Conservation (phyloP, 2,113 vertebrate species). For the Nicator chloris region DNA sequence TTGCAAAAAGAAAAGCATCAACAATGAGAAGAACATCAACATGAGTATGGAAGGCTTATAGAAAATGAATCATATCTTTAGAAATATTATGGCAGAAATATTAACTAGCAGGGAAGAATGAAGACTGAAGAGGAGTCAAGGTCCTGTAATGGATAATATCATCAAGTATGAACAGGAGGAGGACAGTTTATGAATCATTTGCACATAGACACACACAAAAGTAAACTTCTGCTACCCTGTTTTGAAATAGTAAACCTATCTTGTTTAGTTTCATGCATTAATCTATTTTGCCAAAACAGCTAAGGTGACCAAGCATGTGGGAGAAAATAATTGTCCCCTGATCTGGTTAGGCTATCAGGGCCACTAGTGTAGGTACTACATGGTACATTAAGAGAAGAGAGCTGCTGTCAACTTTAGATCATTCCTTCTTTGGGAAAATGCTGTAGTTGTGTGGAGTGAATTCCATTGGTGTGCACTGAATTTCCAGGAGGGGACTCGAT, state of each 20-base stretch:
- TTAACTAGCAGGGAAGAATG: background rate
- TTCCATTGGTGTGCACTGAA: accelerated
- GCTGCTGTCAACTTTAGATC: background rate
- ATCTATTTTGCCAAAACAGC: background rate
- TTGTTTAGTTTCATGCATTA: background rate
- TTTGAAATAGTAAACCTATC: background rate
- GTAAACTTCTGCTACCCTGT: background rate
- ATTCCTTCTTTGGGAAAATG: background rate
- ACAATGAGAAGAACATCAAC: background rate
- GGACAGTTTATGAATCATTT: background rate
- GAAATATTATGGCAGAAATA: background rate
- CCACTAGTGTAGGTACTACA: background rate
- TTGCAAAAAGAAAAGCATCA: background rate
- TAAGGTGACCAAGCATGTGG: background rate
- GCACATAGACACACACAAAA: background rate
- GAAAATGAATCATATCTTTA: background rate
- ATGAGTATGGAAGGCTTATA: background rate
- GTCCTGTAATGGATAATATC: background rate
- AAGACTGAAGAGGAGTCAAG: background rate
- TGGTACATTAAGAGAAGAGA: background rate
- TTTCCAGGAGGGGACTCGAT: background rate
- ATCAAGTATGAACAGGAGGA: background rate
- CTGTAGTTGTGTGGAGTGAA: background rate
- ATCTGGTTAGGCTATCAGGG: background rate
- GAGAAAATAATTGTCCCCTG: background rate